Evolutionary conservation across 35 echinoderm and acorn worm species (phyloP).

Genomic region (Ptychodera flava): DNA sequence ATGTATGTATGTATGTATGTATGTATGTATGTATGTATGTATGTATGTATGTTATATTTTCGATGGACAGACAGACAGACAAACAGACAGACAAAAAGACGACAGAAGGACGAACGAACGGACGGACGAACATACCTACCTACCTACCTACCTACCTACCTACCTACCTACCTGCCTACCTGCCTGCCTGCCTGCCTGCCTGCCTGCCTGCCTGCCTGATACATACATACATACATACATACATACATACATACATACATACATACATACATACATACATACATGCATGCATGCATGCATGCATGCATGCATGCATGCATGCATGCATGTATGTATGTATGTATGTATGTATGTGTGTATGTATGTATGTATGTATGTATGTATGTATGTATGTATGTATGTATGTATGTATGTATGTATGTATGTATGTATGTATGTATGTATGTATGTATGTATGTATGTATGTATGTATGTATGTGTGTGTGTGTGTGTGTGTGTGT

Average conservation of each 20-base stretch:
- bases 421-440: background rate
- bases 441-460: background rate
- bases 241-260: background rate
- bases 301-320: background rate
- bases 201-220: too few relatives aligned
- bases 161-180: too few relatives aligned
- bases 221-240: background rate
- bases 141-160: too few relatives aligned
- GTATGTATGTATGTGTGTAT: background rate
- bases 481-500: background rate
- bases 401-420: background rate
- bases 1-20: too few relatives aligned
- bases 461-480: background rate
- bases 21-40: too few relatives aligned
- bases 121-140: too few relatives aligned
- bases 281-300: background rate
- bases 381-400: background rate
- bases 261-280: background rate
- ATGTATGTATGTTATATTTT: too few relatives aligned
- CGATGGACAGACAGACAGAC: too few relatives aligned
- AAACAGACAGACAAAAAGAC: too few relatives aligned
- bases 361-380: background rate
- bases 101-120: too few relatives aligned
- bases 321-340: background rate
- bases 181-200: too few relatives aligned